Percentiles rank a stretch among this genome's conserved stretches.
phyloP scores from a whole-genome alignment of 2,888 invertebrate species.

The Tipula confusa region DNA sequence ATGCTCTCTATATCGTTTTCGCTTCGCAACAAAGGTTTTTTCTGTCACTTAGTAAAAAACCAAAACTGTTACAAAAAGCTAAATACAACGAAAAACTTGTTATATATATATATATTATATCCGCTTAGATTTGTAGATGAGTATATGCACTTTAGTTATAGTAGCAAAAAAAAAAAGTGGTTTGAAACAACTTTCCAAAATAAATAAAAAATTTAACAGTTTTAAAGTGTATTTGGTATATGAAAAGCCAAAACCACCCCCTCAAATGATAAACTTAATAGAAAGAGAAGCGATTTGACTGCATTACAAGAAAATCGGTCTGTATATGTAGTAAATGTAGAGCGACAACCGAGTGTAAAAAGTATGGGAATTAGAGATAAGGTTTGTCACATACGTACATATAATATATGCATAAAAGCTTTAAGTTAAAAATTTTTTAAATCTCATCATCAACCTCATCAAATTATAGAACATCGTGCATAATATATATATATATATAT shows the following conservation, averaged over 20 bases:
- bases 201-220: conserved; percentile 3
- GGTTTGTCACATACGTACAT: too few species aligned
- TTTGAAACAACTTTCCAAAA: not conserved
- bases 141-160: not conserved
- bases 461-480: not conserved
- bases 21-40: not conserved
- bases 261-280: not conserved
- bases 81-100: not conserved
- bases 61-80: not conserved
- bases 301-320: too few species aligned
- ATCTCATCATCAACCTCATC: not conserved
- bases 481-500: not conserved
- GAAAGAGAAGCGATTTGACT: too few species aligned
- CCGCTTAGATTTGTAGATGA: not conserved
- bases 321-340: too few species aligned
- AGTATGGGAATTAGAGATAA: not conserved
- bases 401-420: not conserved
- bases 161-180: not conserved
- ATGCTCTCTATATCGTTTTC: too few species aligned
- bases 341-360: not conserved
- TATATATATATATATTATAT: not conserved
- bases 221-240: not conserved
- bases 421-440: not conserved
- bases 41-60: not conserved
- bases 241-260: not conserved